A percentile compares a stretch with the other conserved stretches of the same genome.
phyloP scores from a whole-genome alignment of 2,113 vertebrate genomes.

The Megaleporinus macrocephalus region DNA sequence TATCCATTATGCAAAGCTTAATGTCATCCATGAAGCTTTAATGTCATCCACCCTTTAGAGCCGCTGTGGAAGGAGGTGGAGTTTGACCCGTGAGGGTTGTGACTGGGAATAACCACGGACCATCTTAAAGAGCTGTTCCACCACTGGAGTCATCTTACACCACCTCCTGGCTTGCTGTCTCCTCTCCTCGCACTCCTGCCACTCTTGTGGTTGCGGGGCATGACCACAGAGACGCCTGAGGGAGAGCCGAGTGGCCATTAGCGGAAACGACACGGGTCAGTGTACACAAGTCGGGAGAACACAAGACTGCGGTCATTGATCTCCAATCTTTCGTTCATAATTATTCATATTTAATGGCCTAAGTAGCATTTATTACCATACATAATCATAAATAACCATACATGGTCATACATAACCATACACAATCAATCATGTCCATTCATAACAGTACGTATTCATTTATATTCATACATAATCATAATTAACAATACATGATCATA shows the following conservation, averaged over 20 bases:
- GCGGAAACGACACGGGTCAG: constrained; percentile 14
- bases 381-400: too few relatives aligned
- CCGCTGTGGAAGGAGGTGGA: background rate
- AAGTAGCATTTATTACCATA: too few relatives aligned
- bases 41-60: background rate
- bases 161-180: background rate
- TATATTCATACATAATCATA: too few relatives aligned
- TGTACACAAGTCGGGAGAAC: background rate
- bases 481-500: too few relatives aligned
- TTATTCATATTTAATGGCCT: background rate
- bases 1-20: background rate
- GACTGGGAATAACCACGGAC: background rate
- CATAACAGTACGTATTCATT: too few relatives aligned
- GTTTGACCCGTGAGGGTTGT: constrained; percentile 25
- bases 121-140: background rate
- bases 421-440: too few relatives aligned
- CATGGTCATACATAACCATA: too few relatives aligned
- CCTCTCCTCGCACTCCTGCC: constrained; percentile 14
- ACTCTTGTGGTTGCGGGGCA: constrained; percentile 16
- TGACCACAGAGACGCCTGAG: constrained; percentile 25
- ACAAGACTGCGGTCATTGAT: background rate
- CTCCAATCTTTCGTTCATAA: background rate
- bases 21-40: background rate
- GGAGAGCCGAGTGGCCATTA: constrained; percentile 22
- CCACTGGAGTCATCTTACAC: constrained; percentile 19